Base-by-base conservation (phyloP, 2,888 invertebrate species). In the Microctonus brassicae region DNA sequence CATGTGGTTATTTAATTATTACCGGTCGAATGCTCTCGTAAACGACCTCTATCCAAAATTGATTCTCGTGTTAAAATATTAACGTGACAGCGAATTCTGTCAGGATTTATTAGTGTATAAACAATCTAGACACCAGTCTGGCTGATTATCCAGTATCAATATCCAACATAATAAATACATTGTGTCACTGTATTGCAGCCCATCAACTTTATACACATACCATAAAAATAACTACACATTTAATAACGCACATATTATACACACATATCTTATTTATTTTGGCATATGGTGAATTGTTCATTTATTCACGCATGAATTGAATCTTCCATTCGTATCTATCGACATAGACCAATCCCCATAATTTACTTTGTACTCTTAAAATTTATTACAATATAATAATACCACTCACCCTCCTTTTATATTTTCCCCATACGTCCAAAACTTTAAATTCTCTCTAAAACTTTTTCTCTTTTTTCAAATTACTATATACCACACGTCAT, bases 261-360 rank as follows among this genome's bases (percentile, higher is more conserved):
- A n/a, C n/a, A n/a, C n/a, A n/a, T n/a, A n/a, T n/a, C n/a, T n/a
- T n/a, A n/a, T n/a, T n/a, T 63, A 61, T 58, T 57, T 62, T 67
- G 47, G 62, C 72, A 62, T 67, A 68, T 72, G 67, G 58, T 39
- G 61, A 52, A 61, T 53, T 39, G 65, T 57, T 47, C 61, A 71
- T 76, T 78, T 75, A 75, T 77, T 72, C 72, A 78, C 76, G 76
- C 78, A 73, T 76, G 78, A 76, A 75, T 77, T 75, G 74, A 53
- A n/a, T n/a, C 68, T 65, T 36, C 11, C 29, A 33, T 33, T 10
- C 26, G 63, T 55, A 29, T 69, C 29, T 22, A 69, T 69, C 57
- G 57, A n/a, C 29, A n/a, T 20, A 39, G 26, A 4, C 42, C 17
- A 22, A n/a, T n/a, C 22, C 39, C 11, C n/a, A 29, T n/a, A 26